These are phyloP conservation scores for Portunus trituberculatus DNA, from an alignment of 1,140 invertebrate species.

Conservation along the genomic window DNA sequence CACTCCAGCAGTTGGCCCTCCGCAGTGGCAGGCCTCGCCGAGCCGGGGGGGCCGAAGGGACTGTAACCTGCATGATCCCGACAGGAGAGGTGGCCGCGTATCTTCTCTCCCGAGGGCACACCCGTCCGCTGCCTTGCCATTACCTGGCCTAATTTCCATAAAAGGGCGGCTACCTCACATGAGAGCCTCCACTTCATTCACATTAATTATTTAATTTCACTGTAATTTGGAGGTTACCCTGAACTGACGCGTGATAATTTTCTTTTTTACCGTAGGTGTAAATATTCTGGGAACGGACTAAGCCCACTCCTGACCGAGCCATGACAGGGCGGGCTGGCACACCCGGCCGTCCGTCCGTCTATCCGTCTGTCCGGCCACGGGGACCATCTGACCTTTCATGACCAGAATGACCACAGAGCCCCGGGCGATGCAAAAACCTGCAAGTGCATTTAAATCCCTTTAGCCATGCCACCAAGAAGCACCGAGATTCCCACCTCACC, in stretches of 20 bases:
- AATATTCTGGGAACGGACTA: background rate
- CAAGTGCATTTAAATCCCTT: background rate
- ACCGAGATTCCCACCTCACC: background rate
- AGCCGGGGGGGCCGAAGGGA: constrained; percentile 18
- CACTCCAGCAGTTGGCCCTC: background rate
- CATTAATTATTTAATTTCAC: constrained; percentile 71
- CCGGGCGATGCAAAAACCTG: background rate
- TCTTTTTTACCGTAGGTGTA: constrained; percentile 39
- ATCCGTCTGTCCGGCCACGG: background rate
- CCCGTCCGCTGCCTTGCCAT: constrained; percentile 23
- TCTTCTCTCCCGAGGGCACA: constrained; percentile 61
- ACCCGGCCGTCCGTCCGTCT: background rate
- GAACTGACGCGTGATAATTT: constrained; percentile 68
- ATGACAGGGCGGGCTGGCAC: background rate
- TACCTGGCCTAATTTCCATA: constrained; percentile 71
- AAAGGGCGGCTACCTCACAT: constrained; percentile 68
- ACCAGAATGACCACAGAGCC: background rate
- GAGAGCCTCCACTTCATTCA: constrained; percentile 67
- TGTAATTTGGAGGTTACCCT: constrained; percentile 64
- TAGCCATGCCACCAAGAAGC: no score
- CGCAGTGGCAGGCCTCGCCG: background rate
- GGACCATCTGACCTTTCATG: constrained; percentile 51
- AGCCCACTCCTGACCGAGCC: background rate
- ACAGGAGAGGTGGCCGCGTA: constrained; percentile 37
- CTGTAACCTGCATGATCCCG: constrained; percentile 39